These are phyloP conservation scores for Triplophysa bombifrons DNA, from an alignment of 2,797 vertebrate genomes.

Conservation along the genomic window DNA sequence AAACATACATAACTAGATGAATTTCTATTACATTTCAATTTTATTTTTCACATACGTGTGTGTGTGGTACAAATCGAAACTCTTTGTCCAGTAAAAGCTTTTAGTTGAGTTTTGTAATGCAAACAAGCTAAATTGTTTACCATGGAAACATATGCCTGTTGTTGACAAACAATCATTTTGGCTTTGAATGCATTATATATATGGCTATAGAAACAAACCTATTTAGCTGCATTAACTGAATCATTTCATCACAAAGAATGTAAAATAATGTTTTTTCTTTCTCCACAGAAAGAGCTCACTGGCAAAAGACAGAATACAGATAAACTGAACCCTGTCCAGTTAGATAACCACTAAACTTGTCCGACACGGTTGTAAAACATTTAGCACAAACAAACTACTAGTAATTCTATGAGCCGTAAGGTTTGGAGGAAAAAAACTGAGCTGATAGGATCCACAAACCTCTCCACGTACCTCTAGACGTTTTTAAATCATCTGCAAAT, in stretches of 20 bases:
- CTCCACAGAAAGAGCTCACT: not conserved
- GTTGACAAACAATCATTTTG: not conserved
- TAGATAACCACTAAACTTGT: conserved; percentile 20
- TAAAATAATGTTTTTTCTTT: not conserved
- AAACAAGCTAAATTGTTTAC: not conserved
- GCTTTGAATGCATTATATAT: not conserved
- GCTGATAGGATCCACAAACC: conserved; percentile 29
- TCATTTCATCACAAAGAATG: not conserved
- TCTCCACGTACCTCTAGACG: not conserved
- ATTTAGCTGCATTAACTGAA: not conserved
- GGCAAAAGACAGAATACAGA: conserved; percentile 32
- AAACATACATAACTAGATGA: no score
- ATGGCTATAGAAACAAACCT: not conserved
- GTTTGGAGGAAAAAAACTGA: conserved; percentile 39
- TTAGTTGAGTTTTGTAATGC: not conserved
- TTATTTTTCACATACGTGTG: not conserved
- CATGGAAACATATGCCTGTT: not conserved
- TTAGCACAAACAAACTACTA: conserved; percentile 30
- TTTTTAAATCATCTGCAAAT: conserved; percentile 6
- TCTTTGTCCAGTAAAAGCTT: not conserved
- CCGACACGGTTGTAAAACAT: conserved; percentile 23
- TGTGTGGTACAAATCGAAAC: not conserved
- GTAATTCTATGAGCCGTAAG: conserved; percentile 33
- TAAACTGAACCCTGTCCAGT: conserved; percentile 21
- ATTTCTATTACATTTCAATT: no score